Conservation (phyloP, 2,113 vertebrate species). For the Hyla sarda region DNA sequence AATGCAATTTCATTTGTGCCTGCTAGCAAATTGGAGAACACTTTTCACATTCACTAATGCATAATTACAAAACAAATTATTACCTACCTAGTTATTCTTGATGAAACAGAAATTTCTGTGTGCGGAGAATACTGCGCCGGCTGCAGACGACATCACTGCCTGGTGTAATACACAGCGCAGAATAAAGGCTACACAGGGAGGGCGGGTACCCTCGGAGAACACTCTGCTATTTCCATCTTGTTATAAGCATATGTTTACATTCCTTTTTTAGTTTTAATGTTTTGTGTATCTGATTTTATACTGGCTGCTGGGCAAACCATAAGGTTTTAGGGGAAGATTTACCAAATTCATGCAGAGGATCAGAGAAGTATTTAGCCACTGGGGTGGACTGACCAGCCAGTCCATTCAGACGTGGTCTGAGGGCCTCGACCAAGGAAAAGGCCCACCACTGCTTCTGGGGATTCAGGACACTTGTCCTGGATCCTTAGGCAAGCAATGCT, state of each 20-base stretch:
- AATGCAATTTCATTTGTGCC: slow-evolving; percentile 41
- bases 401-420: too few relatives aligned
- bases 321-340: too few relatives aligned
- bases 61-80: slow-evolving; percentile 53
- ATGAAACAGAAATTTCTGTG: not conserved
- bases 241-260: not conserved
- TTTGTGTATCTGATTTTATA: too few relatives aligned
- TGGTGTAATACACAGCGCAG: not conserved
- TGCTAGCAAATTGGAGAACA: slow-evolving; percentile 5
- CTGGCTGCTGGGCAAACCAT: too few relatives aligned
- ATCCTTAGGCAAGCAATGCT: too few relatives aligned
- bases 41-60: slow-evolving; percentile 25
- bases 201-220: not conserved
- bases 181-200: not conserved
- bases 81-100: slow-evolving; percentile 35
- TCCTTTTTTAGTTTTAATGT: not conserved
- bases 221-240: not conserved
- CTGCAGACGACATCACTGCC: not conserved
- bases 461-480: too few relatives aligned
- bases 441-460: too few relatives aligned
- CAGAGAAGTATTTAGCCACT: too few relatives aligned
- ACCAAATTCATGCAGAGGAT: too few relatives aligned
- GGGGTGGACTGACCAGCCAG: too few relatives aligned
- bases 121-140: not conserved
- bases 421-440: too few relatives aligned